Evolutionary conservation across 2,888 invertebrate genomes (phyloP), one percentile per base, ranked within the genome.

Genomic region (Noctua pronuba): DNA sequence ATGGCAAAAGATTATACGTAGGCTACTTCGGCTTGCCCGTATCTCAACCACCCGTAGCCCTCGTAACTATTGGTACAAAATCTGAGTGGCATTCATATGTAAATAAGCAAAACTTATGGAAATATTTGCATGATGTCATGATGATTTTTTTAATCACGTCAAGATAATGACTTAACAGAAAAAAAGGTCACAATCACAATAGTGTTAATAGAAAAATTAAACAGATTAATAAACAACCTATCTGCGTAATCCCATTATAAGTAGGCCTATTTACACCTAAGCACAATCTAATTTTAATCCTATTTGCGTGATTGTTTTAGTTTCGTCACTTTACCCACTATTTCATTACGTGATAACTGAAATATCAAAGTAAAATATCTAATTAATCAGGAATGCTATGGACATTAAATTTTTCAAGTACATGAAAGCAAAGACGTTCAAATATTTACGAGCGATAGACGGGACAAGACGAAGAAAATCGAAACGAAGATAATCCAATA

Each of bases 241-340:
- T 38, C 64, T 41, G 38, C n/a, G 0, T 55, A 66, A 77, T 77
- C 77, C 13, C 58, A 67, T 46, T 16, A 28, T n/a, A 55, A 65
- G 24, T 46, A 41, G 41, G 18, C 8, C 8, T n/a, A 41, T 65
- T 18, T n/a, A 41, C n/a, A n/a, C 7, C 41, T 38, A n/a, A 41
- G 35, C 10, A 67, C 67, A 58, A 55, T 77, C 55, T 4, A 31
- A 60, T 38, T 67, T 24, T 79, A 79, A 77, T 69, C 77, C 49
- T 79, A 35, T 52, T 79, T 41, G 31, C 11, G 16, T 46, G 70
- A 41, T 60, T 60, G 46, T 60, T 52, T 35, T 62, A 41, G n/a
- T 65, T 49, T 69, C 41, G 3, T 60, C 21, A 62, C 16, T 41
- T 38, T n/a, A 60, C 38, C 21, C 7, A 35, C 16, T 35, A 44